phyloP scores from a whole-genome alignment of 2,888 invertebrate species.

The Watsonalla cultraria region DNA sequence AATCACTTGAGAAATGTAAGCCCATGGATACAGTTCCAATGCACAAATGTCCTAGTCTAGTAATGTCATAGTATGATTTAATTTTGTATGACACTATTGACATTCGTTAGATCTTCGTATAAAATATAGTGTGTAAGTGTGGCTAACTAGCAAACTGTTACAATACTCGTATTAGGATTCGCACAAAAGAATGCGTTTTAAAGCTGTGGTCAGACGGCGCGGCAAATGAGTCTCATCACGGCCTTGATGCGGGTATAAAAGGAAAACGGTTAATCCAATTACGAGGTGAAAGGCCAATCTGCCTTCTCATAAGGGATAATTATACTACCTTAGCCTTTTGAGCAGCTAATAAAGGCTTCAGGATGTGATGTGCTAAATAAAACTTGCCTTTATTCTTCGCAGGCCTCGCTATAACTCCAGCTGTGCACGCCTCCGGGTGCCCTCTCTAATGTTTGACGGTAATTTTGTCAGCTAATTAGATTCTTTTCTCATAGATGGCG shows the following conservation, averaged over 20 bases:
- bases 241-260: constrained; percentile 14
- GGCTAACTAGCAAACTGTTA: not conserved
- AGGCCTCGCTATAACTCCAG: not conserved
- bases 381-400: constrained; percentile 11
- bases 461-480: not conserved
- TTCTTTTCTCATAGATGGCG: not conserved
- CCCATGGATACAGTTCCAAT: no score
- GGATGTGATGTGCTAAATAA: constrained; percentile 28
- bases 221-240: not conserved
- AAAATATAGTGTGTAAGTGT: no score
- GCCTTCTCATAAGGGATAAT: constrained; percentile 40
- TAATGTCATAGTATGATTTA: no score
- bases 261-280: constrained; percentile 20
- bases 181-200: not conserved
- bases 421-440: not conserved
- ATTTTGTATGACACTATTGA: no score
- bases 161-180: not conserved
- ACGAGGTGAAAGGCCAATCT: constrained; percentile 27
- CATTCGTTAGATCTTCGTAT: no score
- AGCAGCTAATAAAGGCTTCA: constrained; percentile 27
- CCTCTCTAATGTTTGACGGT: not conserved
- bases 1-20: no score
- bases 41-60: no score
- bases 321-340: constrained; percentile 37
- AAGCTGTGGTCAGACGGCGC: not conserved